phyloP scores from a whole-genome alignment of 2,113 vertebrate species.

The Catagonus wagneri region DNA sequence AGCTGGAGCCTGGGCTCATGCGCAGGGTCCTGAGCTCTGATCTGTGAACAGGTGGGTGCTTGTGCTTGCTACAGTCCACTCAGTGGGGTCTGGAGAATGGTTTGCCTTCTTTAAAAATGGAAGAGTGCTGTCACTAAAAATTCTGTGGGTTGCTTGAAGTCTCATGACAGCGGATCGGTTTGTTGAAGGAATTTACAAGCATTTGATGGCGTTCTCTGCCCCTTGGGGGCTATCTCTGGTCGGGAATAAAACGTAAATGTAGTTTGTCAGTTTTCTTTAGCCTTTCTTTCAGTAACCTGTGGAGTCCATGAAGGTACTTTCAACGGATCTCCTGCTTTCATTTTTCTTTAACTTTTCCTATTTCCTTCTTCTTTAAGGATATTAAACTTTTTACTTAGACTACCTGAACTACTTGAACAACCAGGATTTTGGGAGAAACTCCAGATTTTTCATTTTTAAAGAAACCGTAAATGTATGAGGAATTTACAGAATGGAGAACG shows the following conservation, averaged over 20 bases:
- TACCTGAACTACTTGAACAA: conserved; percentile 60
- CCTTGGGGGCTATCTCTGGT: neutral
- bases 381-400: conserved; percentile 60
- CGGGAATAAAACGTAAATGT: conserved; percentile 24
- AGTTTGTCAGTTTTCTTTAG: conserved; percentile 53
- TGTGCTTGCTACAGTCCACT: neutral
- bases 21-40: neutral
- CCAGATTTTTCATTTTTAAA: conserved; percentile 73
- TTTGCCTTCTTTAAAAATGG: neutral
- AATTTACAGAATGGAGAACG: conserved; percentile 79
- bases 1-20: neutral
- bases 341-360: conserved; percentile 29
- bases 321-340: conserved; percentile 19
- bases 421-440: conserved; percentile 58
- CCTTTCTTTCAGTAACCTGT: conserved; percentile 53
- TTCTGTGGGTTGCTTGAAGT: neutral
- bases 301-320: conserved; percentile 17
- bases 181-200: conserved; percentile 38
- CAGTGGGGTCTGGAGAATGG: neutral
- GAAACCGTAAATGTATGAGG: conserved; percentile 79
- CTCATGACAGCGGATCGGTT: conserved; percentile 9
- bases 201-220: neutral
- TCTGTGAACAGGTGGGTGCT: conserved; percentile 73
- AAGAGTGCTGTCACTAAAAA: conserved; percentile 46
- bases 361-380: conserved; percentile 69